phyloP scores from a whole-genome alignment of 2,113 vertebrate species.

The Bostrychus sinensis region DNA sequence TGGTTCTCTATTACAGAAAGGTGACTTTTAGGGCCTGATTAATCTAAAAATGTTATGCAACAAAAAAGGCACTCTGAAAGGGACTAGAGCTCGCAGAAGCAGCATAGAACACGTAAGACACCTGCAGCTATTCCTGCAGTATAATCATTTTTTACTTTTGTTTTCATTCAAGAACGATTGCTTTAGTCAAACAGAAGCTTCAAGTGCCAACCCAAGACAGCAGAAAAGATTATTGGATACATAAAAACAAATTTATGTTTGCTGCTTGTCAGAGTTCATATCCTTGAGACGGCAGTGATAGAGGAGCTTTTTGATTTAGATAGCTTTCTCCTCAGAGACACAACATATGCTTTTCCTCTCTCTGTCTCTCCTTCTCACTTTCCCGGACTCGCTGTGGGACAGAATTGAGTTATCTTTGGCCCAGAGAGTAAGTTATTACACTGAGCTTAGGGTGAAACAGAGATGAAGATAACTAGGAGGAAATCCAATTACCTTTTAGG shows the following conservation, averaged over 20 bases:
- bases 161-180: conserved; percentile 8
- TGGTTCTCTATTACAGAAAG: too few species aligned
- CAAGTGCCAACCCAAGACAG: conserved; percentile 50
- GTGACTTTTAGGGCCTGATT: too few species aligned
- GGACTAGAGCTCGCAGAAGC: not conserved
- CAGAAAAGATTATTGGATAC: conserved; percentile 88
- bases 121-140: not conserved
- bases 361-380: conserved; percentile 33
- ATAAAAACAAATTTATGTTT: conserved; percentile 95
- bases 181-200: conserved; percentile 15
- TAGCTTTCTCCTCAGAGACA: conserved; percentile 90
- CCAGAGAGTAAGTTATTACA: conserved; percentile 98
- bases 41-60: not conserved
- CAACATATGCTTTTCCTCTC: conserved; percentile 88
- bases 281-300: conserved; percentile 86
- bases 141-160: not conserved
- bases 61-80: not conserved
- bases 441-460: conserved; percentile 91
- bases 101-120: not conserved
- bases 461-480: conserved; percentile 98
- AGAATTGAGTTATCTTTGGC: conserved; percentile 98
- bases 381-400: conserved; percentile 67
- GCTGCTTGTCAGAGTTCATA: conserved; percentile 93
- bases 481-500: conserved; percentile 99
- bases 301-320: conserved; percentile 93